Percentiles rank a stretch among this genome's conserved stretches.
Evolutionary conservation across 2,888 invertebrate species (phyloP).

Genomic region (Liodrosophila aerea): DNA sequence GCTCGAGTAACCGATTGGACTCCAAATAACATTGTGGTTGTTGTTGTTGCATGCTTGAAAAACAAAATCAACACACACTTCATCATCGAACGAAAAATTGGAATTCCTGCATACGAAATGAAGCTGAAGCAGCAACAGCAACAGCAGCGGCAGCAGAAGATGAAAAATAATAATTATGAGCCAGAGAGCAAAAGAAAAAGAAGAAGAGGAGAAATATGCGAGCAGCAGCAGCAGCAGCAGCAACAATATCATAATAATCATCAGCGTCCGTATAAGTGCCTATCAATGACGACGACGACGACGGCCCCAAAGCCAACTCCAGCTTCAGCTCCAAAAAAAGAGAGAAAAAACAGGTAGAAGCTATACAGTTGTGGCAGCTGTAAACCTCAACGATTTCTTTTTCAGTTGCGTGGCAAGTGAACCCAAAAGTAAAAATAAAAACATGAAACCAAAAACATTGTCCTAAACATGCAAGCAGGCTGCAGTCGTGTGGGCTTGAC

Average conservation of each 20-base stretch:
- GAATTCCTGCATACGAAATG: conserved; percentile 79
- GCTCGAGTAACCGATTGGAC: conserved; percentile 46
- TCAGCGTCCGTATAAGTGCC: conserved; percentile 72
- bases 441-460: neutral
- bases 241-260: conserved; percentile 73
- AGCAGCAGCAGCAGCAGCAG: conserved; percentile 48
- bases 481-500: neutral
- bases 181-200: conserved; percentile 10
- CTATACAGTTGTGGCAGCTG: conserved; percentile 2
- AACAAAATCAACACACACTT: conserved; percentile 78
- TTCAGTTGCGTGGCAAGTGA: conserved; percentile 16
- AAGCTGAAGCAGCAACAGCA: conserved; percentile 52
- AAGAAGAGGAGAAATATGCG: conserved; percentile 38
- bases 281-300: conserved; percentile 72
- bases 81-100: conserved; percentile 78
- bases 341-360: conserved; percentile 55
- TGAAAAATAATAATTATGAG: conserved; percentile 76
- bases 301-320: conserved; percentile 52
- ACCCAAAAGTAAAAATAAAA: conserved; percentile 15
- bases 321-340: conserved; percentile 27
- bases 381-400: conserved; percentile 48
- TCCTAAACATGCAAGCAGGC: neutral
- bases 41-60: conserved; percentile 56
- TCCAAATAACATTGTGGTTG: conserved; percentile 17
- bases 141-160: conserved; percentile 49